A percentile compares a stretch with the other conserved stretches of the same genome.
These are phyloP conservation scores for Percina caprodes DNA, from an alignment of 2,113 vertebrate genomes.

Conservation along the genomic window DNA sequence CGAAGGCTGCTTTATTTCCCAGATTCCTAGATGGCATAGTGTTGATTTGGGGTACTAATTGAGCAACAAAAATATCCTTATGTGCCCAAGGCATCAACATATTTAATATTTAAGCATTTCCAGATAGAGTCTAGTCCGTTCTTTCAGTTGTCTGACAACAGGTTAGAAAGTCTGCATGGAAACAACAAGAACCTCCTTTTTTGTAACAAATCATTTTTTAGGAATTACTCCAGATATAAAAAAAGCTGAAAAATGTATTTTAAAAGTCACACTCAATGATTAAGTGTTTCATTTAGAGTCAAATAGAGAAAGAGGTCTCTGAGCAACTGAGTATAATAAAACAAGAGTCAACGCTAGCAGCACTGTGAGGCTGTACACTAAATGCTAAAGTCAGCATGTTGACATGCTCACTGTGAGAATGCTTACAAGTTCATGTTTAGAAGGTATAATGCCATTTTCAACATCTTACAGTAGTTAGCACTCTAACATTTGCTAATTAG, in stretches of 20 bases:
- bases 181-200: neutral
- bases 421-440: neutral
- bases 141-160: neutral
- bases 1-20: conserved; percentile 7
- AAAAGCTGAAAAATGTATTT: neutral
- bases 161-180: neutral
- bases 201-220: neutral
- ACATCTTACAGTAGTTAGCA: no score
- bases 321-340: neutral
- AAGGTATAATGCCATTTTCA: neutral
- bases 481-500: neutral
- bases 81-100: neutral
- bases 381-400: neutral
- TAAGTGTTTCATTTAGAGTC: neutral
- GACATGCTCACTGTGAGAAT: neutral
- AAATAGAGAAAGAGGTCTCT: neutral
- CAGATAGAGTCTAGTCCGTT: neutral
- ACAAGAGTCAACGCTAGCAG: neutral
- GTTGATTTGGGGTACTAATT: neutral
- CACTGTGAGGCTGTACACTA: neutral
- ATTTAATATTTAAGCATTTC: neutral
- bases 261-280: neutral
- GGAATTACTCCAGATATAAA: neutral
- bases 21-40: neutral
- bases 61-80: rapidly evolving